Evolutionary conservation across 2,797 vertebrate genomes (phyloP), one percentile per base, ranked within the genome.

Genomic region (Melanogrammus aeglefinus): DNA sequence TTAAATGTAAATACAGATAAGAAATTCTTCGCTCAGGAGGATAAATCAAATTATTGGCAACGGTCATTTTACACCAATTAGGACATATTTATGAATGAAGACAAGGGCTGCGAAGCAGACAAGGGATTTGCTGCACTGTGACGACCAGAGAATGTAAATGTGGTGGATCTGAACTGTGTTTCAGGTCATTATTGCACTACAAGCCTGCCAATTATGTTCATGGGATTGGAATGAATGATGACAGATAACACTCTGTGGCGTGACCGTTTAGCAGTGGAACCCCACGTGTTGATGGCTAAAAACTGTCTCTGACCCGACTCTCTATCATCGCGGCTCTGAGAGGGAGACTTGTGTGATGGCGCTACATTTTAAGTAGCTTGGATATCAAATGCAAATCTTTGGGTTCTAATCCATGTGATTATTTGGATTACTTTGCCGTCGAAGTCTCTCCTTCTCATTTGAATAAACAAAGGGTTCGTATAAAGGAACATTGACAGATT

Each of bases 71-170:
- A 33, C 31, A 33, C 31, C 31, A 33, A 33, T 33, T 33, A 33
- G 31, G 31, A 33, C 31, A 33, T 33, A 33, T 33, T 33, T 33
- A 33, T 33, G 31, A 33, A 33, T 33, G 31, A 33, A 33, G 31
- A 33, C 31, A 33, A 12, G 29, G 14, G 73, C 51, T 72, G 79
- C 74, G 75, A 79, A n/a, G 47, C 66, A 79, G 27, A 72, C 18
- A 78, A 79, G 8, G 78, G 71, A 69, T 75, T 75, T 18, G 57
- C 71, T 83, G 72, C 16, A 63, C 21, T 63, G n/a, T 9, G 57
- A 24, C 74, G 5, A 75, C 79, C 73, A 8, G 70, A 72, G 83
- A 81, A 85, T 83, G 57, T 81, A 74, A 83, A 66, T 83, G 81
- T n/a, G 6, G 81, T n/a, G 6, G 76, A 76, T 74, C 29, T 70